Base-by-base conservation (phyloP, 2,113 vertebrate genomes). In the Myocastor coypus region DNA sequence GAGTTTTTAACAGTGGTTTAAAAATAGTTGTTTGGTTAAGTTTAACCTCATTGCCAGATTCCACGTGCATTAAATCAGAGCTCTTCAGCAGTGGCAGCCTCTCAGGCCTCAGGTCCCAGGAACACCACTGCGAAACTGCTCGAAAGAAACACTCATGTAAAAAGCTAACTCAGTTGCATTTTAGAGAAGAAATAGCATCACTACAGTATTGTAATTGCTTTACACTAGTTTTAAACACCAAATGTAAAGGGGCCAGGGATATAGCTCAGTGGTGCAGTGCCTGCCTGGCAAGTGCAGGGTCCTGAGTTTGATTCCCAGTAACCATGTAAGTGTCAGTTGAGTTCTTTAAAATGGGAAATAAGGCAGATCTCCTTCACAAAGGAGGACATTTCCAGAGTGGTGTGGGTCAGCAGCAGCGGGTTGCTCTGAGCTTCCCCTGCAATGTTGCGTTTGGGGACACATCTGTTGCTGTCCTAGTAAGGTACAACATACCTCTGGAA, bases 141-240 rank as follows among this genome's bases (percentile, higher is more conserved):
- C 92, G 8, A 61, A 61, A 78, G 57, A 32, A 42, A 50, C 82
- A 13, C 86, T 82, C 5, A 37, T n/a, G 2, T 85, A 80, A 80
- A 30, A 91, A 87, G 73, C 17, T 52, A 63, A 75, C 64, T 93
- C 55, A 26, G 5, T 92, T 91, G 89, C 16, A 63, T 80, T 84
- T 92, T 22, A 12, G 42, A 22, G 42, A 52, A 80, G 57, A 96
- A 87, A 50, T 78, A 40, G 7, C 63, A 40, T 85, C 32, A 46
- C 68, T 89, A 26, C 50, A 75, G n/a, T 52, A 10, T 64, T 82
- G 40, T 52, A 10, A 59, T 82, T 96, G 73, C 75, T 59, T 87
- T 71, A 52, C 12, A 85, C 20, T 42, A 11, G 52, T 91, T 95
- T 89, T 37, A 32, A 89, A 91, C 90, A 52, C 63, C 66, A 85